Conservation (phyloP, 2,113 vertebrate species). For the Acrocephalus kingi region DNA sequence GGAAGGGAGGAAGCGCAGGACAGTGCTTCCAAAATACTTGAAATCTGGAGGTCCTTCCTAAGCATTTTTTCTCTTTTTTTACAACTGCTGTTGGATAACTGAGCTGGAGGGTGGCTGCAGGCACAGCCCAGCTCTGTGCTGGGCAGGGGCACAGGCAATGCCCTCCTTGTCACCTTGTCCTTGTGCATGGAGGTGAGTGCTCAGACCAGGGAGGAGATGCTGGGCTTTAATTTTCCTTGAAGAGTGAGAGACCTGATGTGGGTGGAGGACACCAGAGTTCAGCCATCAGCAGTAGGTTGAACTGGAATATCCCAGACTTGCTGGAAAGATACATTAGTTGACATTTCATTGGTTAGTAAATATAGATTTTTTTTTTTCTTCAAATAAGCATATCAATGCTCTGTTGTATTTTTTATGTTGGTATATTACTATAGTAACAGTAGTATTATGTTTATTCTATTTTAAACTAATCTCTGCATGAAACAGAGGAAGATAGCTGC, state of each 20-base stretch:
- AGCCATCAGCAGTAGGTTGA: background rate
- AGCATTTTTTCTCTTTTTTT: background rate
- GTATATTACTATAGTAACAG: background rate
- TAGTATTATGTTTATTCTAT: background rate
- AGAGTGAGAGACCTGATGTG: rapidly evolving
- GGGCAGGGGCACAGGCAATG: background rate
- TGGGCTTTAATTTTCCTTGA: background rate
- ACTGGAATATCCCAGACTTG: background rate
- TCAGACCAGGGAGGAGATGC: background rate
- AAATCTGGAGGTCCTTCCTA: background rate
- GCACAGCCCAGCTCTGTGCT: background rate
- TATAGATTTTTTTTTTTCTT: background rate
- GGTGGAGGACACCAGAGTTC: background rate
- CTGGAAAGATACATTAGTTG: background rate
- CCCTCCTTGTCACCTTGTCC: background rate
- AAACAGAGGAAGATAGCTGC: background rate
- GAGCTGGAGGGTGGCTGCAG: background rate
- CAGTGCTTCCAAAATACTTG: background rate
- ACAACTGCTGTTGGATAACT: background rate
- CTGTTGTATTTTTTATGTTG: background rate
- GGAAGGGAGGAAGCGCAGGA: background rate
- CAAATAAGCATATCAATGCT: background rate
- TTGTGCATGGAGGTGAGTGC: rapidly evolving
- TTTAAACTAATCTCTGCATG: background rate
- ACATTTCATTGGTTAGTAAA: background rate